Percentiles rank a stretch among this genome's conserved stretches.
Conservation (phyloP, 2,113 vertebrate species). For the Pelvicachromis taeniatus region DNA sequence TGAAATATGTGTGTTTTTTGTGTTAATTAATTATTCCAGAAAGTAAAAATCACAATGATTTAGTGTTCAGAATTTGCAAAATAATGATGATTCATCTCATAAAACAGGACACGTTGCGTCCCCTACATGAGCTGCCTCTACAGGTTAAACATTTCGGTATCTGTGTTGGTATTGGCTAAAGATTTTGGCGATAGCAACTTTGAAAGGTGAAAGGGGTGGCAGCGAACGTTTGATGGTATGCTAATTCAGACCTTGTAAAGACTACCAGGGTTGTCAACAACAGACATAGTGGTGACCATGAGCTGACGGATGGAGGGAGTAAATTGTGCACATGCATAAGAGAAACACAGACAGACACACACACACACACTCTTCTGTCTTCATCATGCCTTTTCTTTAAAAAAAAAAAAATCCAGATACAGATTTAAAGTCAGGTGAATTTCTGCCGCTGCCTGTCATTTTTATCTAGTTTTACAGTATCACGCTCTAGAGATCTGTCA, state of each 20-base stretch:
- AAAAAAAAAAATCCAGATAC: background rate
- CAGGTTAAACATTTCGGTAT: background rate
- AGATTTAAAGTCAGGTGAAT: conserved; percentile 20
- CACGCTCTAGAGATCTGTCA: conserved; percentile 38
- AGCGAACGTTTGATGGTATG: background rate
- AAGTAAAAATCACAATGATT: background rate
- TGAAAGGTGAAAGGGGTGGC: background rate
- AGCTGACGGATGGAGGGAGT: conserved; percentile 32
- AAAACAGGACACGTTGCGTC: background rate
- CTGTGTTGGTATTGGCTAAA: background rate
- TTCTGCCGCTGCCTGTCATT: conserved; percentile 13
- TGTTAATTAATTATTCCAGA: background rate
- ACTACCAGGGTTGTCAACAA: background rate
- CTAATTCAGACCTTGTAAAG: conserved; percentile 21
- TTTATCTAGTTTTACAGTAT: conserved; percentile 15
- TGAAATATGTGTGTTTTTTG: background rate
- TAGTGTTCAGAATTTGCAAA: background rate
- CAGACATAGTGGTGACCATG: conserved; percentile 25
- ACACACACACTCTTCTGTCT: background rate
- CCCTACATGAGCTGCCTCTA: background rate
- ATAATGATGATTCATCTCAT: background rate
- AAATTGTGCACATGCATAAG: background rate
- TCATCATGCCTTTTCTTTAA: background rate
- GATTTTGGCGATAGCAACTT: background rate
- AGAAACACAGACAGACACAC: background rate